Evolutionary conservation across 2,113 vertebrate species (phyloP), one percentile per base, ranked within the genome.

Genomic region (Chaetorhynchus papuensis): DNA sequence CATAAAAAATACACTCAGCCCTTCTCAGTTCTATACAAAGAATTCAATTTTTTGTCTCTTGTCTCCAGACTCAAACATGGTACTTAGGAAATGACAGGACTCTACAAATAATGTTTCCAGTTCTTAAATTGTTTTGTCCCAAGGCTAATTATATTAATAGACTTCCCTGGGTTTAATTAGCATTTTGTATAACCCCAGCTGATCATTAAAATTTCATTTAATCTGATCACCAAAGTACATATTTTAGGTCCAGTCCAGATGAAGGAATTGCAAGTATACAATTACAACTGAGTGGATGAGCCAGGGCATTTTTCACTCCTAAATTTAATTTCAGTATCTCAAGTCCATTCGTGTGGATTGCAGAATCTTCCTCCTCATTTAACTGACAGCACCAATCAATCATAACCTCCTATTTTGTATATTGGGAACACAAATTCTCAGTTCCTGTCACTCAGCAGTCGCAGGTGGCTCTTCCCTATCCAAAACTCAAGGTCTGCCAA

Each of bases 301-400:
- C 49, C 81, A 94, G 83, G 60, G 90, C 92, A 89, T 96, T 71
- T 90, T 95, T 94, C 89, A 81, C 59, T 84, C 21, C 24, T 57
- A 93, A 97, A 75, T 87, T 95, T 68, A 76, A 96, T 96, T 96
- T 89, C 69, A 54, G 45, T 59, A 91, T 83, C 90, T 97, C 75
- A 57, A 35, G 88, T 85, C 90, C 85, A 89, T 95, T 95, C 97
- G 75, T 64, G 83, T 39, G 88, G 77, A 92, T 86, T 81, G 90
- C 47, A 15, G 15, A 84, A 75, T 42, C 65, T 44, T 92, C 33
- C 63, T 96, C 78, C 69, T 87, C 39, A 26, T 93, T 95, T 81
- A 86, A 72, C 41, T 83, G 87, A 83, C 68, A 90, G 78, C 20
- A 41, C 41, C 68, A 52, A 92, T 93, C 39, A 54, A 92, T 96